Evolutionary conservation across 2,888 invertebrate genomes (phyloP).

Genomic region (Chironomus riparius): DNA sequence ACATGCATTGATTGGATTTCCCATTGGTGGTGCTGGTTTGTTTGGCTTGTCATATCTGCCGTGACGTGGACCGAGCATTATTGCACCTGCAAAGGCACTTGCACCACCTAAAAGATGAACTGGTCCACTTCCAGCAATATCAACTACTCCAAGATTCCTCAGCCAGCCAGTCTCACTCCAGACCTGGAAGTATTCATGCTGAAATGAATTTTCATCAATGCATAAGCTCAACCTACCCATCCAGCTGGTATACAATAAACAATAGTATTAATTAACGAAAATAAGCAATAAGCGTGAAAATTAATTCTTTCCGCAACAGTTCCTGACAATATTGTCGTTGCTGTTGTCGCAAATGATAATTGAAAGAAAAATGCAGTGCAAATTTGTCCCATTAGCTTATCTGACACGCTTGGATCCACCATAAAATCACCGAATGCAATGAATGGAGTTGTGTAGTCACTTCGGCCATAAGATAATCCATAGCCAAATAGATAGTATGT

Average conservation of each 20-base stretch:
- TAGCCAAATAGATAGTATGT: conserved; percentile 51
- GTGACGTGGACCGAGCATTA: conserved; percentile 46
- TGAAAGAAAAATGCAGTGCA: conserved; percentile 47
- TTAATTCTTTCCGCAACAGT: conserved; percentile 47
- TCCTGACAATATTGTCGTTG: conserved; percentile 45
- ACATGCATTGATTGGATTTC: conserved; percentile 71
- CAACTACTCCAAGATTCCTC: conserved; percentile 43
- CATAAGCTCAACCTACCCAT: conserved; percentile 36
- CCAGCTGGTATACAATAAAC: conserved; percentile 48
- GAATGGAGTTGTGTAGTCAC: conserved; percentile 39
- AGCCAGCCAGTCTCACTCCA: conserved; percentile 44
- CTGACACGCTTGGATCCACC: conserved; percentile 36
- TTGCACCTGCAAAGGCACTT: conserved; percentile 44
- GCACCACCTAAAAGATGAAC: conserved; percentile 47
- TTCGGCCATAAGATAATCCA: conserved; percentile 45
- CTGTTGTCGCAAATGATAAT: conserved; percentile 44
- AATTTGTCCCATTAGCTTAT: conserved; percentile 40
- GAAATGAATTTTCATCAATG: background rate
- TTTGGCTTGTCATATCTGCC: conserved; percentile 41
- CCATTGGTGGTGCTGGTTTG: conserved; percentile 41
- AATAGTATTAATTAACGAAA: conserved; percentile 45
- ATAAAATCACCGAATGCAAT: conserved; percentile 45
- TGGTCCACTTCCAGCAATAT: conserved; percentile 46
- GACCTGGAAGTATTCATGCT: background rate
- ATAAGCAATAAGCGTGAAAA: conserved; percentile 45